Conservation (phyloP, 2,888 invertebrate genomes). For the Agrochola lychnidis region DNA sequence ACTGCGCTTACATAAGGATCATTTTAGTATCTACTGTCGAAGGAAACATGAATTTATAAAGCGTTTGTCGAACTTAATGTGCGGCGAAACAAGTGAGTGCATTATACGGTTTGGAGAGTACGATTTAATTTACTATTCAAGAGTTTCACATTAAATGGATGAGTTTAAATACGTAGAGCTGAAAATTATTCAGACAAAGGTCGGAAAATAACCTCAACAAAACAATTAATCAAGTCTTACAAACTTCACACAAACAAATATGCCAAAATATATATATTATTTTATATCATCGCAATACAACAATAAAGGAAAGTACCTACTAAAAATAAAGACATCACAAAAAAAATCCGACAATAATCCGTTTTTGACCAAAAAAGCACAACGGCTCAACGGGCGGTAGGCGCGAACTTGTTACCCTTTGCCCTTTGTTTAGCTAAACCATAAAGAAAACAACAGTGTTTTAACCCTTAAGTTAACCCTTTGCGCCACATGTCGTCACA, state of each 20-base stretch:
- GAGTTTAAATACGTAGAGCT: not conserved
- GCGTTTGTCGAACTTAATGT: slow-evolving; percentile 66
- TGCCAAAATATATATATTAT: accelerated
- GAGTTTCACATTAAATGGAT: slow-evolving; percentile 60
- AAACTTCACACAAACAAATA: not conserved
- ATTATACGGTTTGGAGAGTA: slow-evolving; percentile 70
- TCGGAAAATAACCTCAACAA: not conserved
- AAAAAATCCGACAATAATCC: slow-evolving; percentile 74
- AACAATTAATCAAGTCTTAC: not conserved
- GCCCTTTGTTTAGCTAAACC: slow-evolving; percentile 80
- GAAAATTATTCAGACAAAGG: not conserved
- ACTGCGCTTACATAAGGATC: slow-evolving; percentile 39
- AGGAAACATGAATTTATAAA: slow-evolving; percentile 67
- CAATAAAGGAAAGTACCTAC: slow-evolving; percentile 39
- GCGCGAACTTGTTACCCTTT: slow-evolving; percentile 86
- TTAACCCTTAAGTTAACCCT: slow-evolving; percentile 85
- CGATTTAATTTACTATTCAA: slow-evolving; percentile 68
- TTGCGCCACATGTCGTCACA: slow-evolving; percentile 81
- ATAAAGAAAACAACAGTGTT: slow-evolving; percentile 86
- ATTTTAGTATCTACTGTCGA: slow-evolving; percentile 35
- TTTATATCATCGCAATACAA: not conserved
- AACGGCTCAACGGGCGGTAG: slow-evolving; percentile 81
- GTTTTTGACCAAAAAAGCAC: slow-evolving; percentile 77
- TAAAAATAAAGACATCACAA: slow-evolving; percentile 77
- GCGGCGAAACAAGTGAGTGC: slow-evolving; percentile 72